phyloP scores from a whole-genome alignment of 2,888 invertebrate species.

The Omphaloscelis lunosa region DNA sequence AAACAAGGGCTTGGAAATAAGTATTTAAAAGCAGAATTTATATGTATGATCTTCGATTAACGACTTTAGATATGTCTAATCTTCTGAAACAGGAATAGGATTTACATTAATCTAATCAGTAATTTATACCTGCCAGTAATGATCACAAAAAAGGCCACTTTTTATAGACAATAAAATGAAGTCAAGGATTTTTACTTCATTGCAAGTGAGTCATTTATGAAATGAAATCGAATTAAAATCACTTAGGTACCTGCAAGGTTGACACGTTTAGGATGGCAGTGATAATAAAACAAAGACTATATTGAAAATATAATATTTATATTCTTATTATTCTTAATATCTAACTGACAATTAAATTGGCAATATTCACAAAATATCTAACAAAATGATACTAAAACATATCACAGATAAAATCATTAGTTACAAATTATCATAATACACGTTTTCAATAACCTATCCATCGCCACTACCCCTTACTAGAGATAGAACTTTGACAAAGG shows the following conservation, averaged over 20 bases:
- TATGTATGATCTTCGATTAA: neutral
- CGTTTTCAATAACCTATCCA: conserved; percentile 12
- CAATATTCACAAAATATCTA: conserved; percentile 60
- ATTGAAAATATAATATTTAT: conserved; percentile 57
- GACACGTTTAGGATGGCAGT: neutral
- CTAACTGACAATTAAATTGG: conserved; percentile 57
- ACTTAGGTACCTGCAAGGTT: neutral
- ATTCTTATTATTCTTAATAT: conserved; percentile 39
- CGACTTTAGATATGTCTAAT: neutral
- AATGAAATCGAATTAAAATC: neutral
- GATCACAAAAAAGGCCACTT: neutral
- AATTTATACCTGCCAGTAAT: neutral
- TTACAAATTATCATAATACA: conserved; percentile 40
- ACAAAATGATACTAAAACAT: conserved; percentile 63
- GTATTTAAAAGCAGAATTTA: neutral
- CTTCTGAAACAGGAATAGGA: neutral
- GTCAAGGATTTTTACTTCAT: neutral
- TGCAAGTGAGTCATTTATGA: neutral
- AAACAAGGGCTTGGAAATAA: neutral
- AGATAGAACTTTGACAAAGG: neutral
- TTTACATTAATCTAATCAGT: neutral
- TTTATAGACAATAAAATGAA: neutral
- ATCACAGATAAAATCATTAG: conserved; percentile 68
- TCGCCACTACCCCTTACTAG: neutral
- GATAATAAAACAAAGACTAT: conserved; percentile 42